These are phyloP conservation scores for Sycophila texana DNA, from an alignment of 2,888 invertebrate genomes.

Conservation along the genomic window DNA sequence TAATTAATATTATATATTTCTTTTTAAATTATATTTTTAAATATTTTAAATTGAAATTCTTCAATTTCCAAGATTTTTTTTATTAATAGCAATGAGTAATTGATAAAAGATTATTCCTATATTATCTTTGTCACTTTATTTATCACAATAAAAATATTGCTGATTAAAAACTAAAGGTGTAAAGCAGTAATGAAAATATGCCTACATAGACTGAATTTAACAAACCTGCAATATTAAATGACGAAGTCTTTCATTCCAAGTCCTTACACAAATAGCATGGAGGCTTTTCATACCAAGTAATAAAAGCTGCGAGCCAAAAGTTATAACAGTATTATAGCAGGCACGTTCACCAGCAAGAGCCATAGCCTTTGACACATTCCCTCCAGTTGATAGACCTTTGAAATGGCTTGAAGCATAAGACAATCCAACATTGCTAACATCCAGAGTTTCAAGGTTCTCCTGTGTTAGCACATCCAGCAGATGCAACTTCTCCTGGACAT, in stretches of 20 bases:
- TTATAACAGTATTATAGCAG: constrained; percentile 85
- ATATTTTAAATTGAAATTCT: too few species aligned
- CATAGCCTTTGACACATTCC: constrained; percentile 89
- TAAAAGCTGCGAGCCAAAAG: constrained; percentile 83
- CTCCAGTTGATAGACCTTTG: constrained; percentile 95
- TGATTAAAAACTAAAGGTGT: constrained; percentile 62
- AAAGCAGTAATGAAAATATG: too few species aligned
- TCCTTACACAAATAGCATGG: constrained; percentile 77
- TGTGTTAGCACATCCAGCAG: constrained; percentile 92
- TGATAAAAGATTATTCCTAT: too few species aligned
- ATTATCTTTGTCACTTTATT: too few species aligned
- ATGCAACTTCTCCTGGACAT: constrained; percentile 90
- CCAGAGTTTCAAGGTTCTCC: constrained; percentile 89
- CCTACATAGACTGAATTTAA: too few species aligned
- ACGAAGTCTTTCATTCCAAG: constrained; percentile 82
- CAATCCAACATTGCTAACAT: constrained; percentile 87
- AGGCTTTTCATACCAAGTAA: constrained; percentile 82
- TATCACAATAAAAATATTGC: neutral
- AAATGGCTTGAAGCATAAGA: constrained; percentile 93
- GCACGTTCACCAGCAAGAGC: constrained; percentile 85
- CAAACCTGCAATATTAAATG: constrained; percentile 78
- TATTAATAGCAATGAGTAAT: too few species aligned
- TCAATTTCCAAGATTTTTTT: too few species aligned
- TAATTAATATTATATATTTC: too few species aligned
- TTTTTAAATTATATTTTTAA: too few species aligned